Evolutionary conservation across 1,140 invertebrate genomes (phyloP).

Genomic region (Zaprionus tsacasi): DNA sequence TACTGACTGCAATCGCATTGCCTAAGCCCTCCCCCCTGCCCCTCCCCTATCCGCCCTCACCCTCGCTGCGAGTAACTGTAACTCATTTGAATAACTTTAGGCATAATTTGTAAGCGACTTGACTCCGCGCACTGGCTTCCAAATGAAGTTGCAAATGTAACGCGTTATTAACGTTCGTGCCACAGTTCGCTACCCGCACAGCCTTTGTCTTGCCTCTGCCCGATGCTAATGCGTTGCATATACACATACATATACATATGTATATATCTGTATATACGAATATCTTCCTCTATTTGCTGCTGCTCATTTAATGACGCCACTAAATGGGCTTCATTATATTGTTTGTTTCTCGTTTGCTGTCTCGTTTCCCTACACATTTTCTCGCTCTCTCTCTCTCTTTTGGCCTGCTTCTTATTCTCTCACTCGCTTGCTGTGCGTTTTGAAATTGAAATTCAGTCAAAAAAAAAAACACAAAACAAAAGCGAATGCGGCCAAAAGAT

Average conservation of each 20-base stretch:
- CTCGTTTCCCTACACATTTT: constrained; percentile 12
- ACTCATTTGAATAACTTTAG: constrained; percentile 82
- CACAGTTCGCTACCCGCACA: constrained; percentile 53
- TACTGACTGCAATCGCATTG: constrained; percentile 70
- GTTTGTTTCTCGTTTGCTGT: constrained; percentile 52
- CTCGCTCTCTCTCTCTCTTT: too few relatives aligned
- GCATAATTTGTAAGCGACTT: constrained; percentile 80
- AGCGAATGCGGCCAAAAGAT: constrained; percentile 58
- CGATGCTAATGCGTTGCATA: constrained; percentile 7
- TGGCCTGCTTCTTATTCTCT: constrained; percentile 32
- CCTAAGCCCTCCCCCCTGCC: constrained; percentile 1
- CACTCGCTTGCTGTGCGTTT: constrained; percentile 27
- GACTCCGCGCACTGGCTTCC: constrained; percentile 41
- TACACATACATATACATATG: background rate
- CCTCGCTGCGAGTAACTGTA: constrained; percentile 56
- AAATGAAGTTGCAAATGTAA: constrained; percentile 83
- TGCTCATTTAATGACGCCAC: constrained; percentile 79
- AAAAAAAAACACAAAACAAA: constrained; percentile 36
- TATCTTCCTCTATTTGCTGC: constrained; percentile 29
- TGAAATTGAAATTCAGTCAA: constrained; percentile 82
- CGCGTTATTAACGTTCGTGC: constrained; percentile 79
- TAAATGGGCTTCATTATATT: constrained; percentile 82
- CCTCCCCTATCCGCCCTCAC: background rate
- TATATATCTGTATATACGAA: background rate
- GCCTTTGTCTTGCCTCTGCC: constrained; percentile 27